Base-by-base conservation (phyloP, 2,888 invertebrate species). In the Dicycla oo region DNA sequence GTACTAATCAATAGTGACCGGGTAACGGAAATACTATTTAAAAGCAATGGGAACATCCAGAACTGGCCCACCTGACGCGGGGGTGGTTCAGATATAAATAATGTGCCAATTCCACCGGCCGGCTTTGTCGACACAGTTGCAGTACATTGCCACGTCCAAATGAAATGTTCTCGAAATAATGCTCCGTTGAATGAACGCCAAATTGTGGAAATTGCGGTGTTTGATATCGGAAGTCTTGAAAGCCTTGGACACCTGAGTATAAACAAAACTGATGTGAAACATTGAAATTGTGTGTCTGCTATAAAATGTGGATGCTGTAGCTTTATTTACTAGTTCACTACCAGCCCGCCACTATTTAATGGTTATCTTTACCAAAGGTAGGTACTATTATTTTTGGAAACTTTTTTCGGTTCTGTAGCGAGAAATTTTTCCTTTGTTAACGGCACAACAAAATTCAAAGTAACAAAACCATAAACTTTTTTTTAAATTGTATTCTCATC, bases 31-130 rank as follows among this genome's bases (percentile, higher is more conserved):
- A 69, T 84, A 78, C 61, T 79, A 81, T 81, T 81, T 86, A 85
- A 81, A 81, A 78, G 80, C 85, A 86, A 78, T 84, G 83, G 83
- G 84, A 87, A 85, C 85, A 81, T 81, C 76, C 82, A 85, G 80
- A 81, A 78, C 82, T 77, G 78, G 79, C 75, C 81, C 87, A 91
- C 90, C 90, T 91, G 90, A 86, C 89, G 87, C 81, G 88, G 87
- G 88, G 91, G 89, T 89, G 88, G 86, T 79, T 83, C 82, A 75
- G 81, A 84, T 93, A 93, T 92, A 93, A 93, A 94, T 93, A 92
- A 90, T 90, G 88, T 85, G 89, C 93, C 91, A 92, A 93, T 91
- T 93, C 87, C 86, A 88, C 85, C 87, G 83, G 82, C 85, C 86
- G 84, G 85, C 87, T 86, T 91, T 88, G 89, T 88, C 92, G 90